Conservation (phyloP, 2,113 vertebrate genomes). For the Aix galericulata region DNA sequence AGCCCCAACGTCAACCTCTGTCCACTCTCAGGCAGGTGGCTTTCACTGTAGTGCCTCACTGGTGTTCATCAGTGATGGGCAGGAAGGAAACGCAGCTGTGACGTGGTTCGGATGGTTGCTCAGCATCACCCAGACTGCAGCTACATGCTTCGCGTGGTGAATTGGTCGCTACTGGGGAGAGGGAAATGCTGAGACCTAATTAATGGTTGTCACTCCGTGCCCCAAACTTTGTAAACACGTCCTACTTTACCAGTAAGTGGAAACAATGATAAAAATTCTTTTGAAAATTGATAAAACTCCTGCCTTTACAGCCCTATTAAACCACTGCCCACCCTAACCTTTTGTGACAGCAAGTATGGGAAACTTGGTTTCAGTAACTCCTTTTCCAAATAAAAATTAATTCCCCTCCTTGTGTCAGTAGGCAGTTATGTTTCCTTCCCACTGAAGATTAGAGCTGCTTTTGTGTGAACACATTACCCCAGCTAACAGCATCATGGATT, state of each 20-base stretch:
- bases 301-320: not conserved
- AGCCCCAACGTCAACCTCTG: not conserved
- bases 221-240: not conserved
- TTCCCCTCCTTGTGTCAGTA: not conserved
- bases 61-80: not conserved
- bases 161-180: accelerated
- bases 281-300: not conserved
- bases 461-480: not conserved
- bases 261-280: not conserved
- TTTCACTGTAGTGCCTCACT: not conserved
- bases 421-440: not conserved
- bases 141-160: not conserved
- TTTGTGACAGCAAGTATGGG: not conserved
- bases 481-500: not conserved
- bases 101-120: not conserved
- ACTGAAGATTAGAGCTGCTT: not conserved
- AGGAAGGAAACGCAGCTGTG: not conserved
- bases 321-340: not conserved
- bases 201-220: not conserved
- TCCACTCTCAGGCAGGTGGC: not conserved
- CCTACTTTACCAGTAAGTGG: not conserved
- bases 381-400: not conserved
- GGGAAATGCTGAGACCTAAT: not conserved
- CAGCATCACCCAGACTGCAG: not conserved
- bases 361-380: not conserved